Conservation (phyloP, 2,797 vertebrate species). For the Chrysocyon brachyurus region DNA sequence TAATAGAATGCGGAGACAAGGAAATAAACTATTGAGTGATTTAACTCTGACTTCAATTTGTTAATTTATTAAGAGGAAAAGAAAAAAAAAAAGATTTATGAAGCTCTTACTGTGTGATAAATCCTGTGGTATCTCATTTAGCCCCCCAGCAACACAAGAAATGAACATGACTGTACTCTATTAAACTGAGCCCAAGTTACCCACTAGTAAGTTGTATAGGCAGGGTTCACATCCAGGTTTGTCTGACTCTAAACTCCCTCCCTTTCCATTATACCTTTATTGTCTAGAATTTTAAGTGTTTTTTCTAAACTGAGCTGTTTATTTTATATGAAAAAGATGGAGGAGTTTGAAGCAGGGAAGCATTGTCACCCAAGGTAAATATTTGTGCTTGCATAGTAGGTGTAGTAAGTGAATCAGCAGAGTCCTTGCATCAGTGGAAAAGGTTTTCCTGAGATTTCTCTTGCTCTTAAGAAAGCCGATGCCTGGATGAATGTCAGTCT, state of each 20-base stretch:
- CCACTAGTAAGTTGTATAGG: not conserved
- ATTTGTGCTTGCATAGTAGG: not conserved
- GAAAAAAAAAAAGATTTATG: not conserved
- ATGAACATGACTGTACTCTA: not conserved
- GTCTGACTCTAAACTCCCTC: not conserved
- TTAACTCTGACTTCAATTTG: slow-evolving; percentile 25
- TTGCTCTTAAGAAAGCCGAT: not conserved
- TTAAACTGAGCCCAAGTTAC: not conserved
- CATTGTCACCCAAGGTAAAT: not conserved
- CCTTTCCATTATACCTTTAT: not conserved
- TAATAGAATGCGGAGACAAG: not conserved
- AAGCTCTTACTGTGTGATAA: not conserved
- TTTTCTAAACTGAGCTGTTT: not conserved
- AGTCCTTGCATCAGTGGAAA: not conserved
- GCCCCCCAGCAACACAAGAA: not conserved
- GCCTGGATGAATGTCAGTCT: not conserved
- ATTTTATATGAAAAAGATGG: slow-evolving; percentile 21
- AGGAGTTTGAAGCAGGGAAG: not conserved
- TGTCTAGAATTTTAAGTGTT: not conserved
- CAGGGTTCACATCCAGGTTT: not conserved
- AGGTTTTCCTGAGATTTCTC: not conserved
- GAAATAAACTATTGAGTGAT: slow-evolving; percentile 46
- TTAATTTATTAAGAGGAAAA: slow-evolving; percentile 22
- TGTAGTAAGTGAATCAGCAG: no score
- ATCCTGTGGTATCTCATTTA: not conserved